A percentile compares a stretch with the other conserved stretches of the same genome.
These are phyloP conservation scores for Podargus strigoides DNA, from an alignment of 2,797 vertebrate genomes.

Conservation along the genomic window DNA sequence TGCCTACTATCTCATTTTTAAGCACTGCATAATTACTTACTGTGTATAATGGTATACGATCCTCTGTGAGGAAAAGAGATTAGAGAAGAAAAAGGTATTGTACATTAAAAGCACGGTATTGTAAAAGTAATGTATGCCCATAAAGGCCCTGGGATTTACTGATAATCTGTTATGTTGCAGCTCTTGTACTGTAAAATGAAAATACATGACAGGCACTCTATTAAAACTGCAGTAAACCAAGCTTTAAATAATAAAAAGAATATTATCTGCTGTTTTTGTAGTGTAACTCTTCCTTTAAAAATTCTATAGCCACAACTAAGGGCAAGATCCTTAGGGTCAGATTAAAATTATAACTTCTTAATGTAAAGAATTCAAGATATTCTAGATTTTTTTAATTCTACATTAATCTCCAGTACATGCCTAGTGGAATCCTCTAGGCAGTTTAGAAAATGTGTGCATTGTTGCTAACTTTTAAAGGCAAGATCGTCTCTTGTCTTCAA, in stretches of 20 bases:
- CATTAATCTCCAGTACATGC: neutral
- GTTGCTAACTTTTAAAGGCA: neutral
- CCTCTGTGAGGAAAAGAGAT: neutral
- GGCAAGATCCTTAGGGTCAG: neutral
- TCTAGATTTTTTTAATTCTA: neutral
- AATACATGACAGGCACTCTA: neutral
- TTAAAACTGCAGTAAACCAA: neutral
- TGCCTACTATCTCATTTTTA: neutral
- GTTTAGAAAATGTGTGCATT: neutral
- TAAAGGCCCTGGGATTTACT: neutral
- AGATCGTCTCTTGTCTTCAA: neutral
- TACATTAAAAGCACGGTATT: neutral
- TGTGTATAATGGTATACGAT: neutral
- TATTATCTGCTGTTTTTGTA: neutral
- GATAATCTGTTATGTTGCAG: neutral
- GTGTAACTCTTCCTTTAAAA: neutral
- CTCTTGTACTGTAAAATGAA: neutral
- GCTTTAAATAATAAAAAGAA: neutral
- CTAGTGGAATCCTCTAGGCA: neutral
- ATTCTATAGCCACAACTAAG: fast-evolving
- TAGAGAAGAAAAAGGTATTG: neutral
- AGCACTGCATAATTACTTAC: neutral
- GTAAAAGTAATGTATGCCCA: neutral
- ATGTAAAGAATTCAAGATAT: neutral
- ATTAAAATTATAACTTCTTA: neutral